phyloP scores from a whole-genome alignment of 2,888 invertebrate genomes.

The Netelia fuscicornis region DNA sequence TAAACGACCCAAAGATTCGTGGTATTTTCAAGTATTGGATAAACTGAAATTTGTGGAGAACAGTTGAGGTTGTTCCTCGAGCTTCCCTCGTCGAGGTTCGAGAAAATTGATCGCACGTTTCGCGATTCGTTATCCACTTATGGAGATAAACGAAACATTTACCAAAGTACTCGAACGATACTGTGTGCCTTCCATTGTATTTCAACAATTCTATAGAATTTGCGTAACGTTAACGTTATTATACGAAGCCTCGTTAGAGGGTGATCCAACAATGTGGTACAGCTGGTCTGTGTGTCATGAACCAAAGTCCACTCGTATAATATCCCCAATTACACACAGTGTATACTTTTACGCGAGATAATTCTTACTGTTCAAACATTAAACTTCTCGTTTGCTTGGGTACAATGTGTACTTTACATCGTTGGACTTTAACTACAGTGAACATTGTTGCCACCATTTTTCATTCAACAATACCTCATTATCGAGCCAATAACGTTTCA shows the following conservation, averaged over 20 bases:
- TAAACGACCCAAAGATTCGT: background rate
- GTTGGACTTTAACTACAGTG: background rate
- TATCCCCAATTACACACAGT: conserved; percentile 31
- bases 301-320: conserved; percentile 44
- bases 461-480: too few species aligned
- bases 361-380: background rate
- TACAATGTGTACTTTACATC: background rate
- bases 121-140: conserved; percentile 41
- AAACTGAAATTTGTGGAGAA: conserved; percentile 1
- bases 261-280: conserved; percentile 15
- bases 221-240: conserved; percentile 24
- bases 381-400: background rate
- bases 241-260: background rate
- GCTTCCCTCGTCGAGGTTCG: background rate
- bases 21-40: conserved; percentile 17
- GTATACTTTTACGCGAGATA: background rate
- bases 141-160: conserved; percentile 53
- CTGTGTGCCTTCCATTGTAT: conserved; percentile 39
- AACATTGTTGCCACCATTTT: background rate
- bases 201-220: conserved; percentile 42
- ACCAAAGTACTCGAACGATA: conserved; percentile 43
- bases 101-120: conserved; percentile 40
- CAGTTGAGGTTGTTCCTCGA: background rate
- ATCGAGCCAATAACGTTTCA: too few species aligned
- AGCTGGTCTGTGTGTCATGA: conserved; percentile 19